A percentile compares a stretch with the other conserved stretches of the same genome.
Conservation (phyloP, 1,140 invertebrate genomes). For the Drosophila sturtevanti region DNA sequence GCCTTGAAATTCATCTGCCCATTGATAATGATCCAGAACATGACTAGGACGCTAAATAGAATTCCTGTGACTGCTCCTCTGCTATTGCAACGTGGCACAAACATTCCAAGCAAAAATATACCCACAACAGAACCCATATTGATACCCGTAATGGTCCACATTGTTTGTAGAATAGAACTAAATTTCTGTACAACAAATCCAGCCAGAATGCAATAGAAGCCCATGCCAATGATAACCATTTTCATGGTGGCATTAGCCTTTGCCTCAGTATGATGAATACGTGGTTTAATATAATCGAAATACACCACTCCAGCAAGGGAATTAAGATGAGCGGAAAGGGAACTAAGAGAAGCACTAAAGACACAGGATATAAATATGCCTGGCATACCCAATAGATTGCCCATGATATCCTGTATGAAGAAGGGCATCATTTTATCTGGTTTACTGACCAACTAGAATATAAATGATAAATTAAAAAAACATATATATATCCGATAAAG, state of each 20-base stretch:
- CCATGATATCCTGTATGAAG: conserved; percentile 87
- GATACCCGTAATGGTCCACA: conserved; percentile 86
- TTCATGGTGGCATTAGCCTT: conserved; percentile 87
- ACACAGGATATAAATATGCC: conserved; percentile 88
- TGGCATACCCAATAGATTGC: conserved; percentile 85
- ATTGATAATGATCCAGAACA: conserved; percentile 91
- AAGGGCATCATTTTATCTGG: conserved; percentile 85
- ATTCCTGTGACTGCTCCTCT: conserved; percentile 88
- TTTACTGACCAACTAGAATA: conserved; percentile 77
- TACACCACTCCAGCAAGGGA: conserved; percentile 90
- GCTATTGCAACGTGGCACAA: conserved; percentile 87
- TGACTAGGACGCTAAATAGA: conserved; percentile 86
- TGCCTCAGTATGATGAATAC: conserved; percentile 84
- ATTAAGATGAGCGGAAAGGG: conserved; percentile 88
- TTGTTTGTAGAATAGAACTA: conserved; percentile 85
- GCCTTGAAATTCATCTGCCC: conserved; percentile 88
- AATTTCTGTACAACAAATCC: conserved; percentile 87
- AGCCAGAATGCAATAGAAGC: conserved; percentile 84
- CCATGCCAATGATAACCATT: conserved; percentile 84
- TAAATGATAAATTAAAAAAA: neutral
- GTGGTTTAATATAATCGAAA: conserved; percentile 88
- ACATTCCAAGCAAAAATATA: conserved; percentile 89
- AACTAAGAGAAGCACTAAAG: conserved; percentile 88
- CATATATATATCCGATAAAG: neutral
- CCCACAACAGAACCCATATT: conserved; percentile 88